Evolutionary conservation across 2,797 vertebrate genomes (phyloP).

Genomic region (Eulemur mongoz): DNA sequence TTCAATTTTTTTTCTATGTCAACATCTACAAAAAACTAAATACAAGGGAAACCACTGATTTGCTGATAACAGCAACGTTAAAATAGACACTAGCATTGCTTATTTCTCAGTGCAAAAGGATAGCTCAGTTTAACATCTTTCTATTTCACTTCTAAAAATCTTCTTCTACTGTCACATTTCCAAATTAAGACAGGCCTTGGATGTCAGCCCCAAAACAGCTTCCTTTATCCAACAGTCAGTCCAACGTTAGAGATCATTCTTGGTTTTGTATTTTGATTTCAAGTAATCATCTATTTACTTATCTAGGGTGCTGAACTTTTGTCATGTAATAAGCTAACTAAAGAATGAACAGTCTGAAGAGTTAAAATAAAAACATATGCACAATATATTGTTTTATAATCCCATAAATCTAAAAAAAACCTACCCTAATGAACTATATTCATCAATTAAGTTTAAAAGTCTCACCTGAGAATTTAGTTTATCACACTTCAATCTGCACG

Average conservation of each 20-base stretch:
- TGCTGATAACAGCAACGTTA: background rate
- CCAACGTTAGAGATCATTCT: background rate
- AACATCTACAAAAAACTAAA: conserved; percentile 18
- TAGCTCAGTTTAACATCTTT: background rate
- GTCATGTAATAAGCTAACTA: background rate
- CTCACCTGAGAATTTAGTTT: background rate
- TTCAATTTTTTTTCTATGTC: background rate
- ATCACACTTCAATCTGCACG: background rate
- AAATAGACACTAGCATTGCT: background rate
- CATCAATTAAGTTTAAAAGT: background rate
- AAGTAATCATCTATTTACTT: background rate
- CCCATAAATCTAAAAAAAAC: background rate
- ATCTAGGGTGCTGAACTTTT: background rate
- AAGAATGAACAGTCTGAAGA: background rate
- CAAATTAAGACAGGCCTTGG: background rate
- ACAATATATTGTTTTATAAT: background rate
- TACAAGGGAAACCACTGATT: background rate
- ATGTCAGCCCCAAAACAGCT: background rate
- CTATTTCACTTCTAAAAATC: background rate
- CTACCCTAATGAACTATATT: background rate
- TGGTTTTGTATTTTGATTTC: background rate
- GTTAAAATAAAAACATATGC: background rate
- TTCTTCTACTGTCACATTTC: background rate
- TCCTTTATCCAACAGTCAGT: background rate
- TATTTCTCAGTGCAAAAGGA: background rate